Evolutionary conservation across 2,888 invertebrate genomes (phyloP).

Genomic region (Cartodere bifasciata): DNA sequence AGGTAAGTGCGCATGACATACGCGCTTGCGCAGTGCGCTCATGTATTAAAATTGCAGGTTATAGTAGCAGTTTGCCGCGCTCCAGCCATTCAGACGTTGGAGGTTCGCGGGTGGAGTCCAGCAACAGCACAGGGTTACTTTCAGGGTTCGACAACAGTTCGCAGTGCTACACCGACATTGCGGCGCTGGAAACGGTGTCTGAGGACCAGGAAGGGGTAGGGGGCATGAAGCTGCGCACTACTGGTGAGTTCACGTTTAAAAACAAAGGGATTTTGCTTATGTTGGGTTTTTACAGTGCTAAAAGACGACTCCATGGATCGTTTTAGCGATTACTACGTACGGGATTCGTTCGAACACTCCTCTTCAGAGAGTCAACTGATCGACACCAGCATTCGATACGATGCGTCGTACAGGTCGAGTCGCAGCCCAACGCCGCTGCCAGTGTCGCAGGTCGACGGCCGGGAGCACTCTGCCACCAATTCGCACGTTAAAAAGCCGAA

Average conservation of each 20-base stretch:
- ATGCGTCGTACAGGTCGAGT: conserved; percentile 37
- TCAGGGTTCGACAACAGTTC: conserved; percentile 31
- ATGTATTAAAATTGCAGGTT: conserved; percentile 49
- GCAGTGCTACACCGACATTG: conserved; percentile 31
- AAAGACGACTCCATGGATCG: conserved; percentile 36
- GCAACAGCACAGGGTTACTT: conserved; percentile 30
- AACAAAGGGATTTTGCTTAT: too few species aligned
- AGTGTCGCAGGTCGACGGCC: conserved; percentile 32
- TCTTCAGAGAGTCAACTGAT: conserved; percentile 63
- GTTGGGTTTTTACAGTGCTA: conserved; percentile 27
- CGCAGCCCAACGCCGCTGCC: conserved; percentile 37
- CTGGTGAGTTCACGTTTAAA: conserved; percentile 24
- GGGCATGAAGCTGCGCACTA: conserved; percentile 29
- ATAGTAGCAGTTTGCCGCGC: conserved; percentile 73
- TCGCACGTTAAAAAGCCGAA: conserved; percentile 27
- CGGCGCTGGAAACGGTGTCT: conserved; percentile 52
- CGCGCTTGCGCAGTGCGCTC: not conserved
- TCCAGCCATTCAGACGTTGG: conserved; percentile 64
- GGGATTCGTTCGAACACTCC: conserved; percentile 67
- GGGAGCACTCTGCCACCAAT: conserved; percentile 17
- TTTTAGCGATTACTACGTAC: conserved; percentile 55
- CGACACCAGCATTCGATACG: conserved; percentile 34
- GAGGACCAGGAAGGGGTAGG: conserved; percentile 50
- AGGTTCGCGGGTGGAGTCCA: conserved; percentile 32
- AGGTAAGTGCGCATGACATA: conserved; percentile 41